Base-by-base conservation (phyloP, 2,797 vertebrate species). In the Artibeus jamaicensis region DNA sequence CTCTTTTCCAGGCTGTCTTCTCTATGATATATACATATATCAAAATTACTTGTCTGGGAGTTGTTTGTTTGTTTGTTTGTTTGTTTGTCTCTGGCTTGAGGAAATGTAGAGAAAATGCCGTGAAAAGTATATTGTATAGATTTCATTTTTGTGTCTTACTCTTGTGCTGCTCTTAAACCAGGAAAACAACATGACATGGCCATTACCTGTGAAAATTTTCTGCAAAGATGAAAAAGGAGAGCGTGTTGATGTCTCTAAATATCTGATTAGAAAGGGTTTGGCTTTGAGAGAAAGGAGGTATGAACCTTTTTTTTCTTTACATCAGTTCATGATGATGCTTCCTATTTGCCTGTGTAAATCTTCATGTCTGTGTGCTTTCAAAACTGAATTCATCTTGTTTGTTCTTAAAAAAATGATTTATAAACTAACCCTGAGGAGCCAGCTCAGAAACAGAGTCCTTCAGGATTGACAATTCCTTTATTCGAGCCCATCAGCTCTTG, bases 231-330 rank as follows among this genome's bases (percentile, higher is more conserved):
- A 97, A 97, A 98, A 95, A 34, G 99, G 99, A 92, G 97, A 98
- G 87, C 95, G 96, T 5, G 96, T 99, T 85, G 99, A 98, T 98
- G 96, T 99, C 46, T 99, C 99, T 55, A 99, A 99, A 96, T 99
- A 99, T 79, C 99, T 99, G 94, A 96, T 99, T 97, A 98, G 98
- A 50, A 98, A 99, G 96, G 99, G 99, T 62, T 99, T 99, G 93
- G 99, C 99, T 42, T 98, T 99, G 57, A 99, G 98, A 96, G 98
- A 99, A 71, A 98, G 98, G 97, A 99, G 98, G 98, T 98, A 98
- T 48, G 96, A 14, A 94, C 83, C 29, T 67, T 87, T 37, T 19
- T 42, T 81, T 53, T 37, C 84, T 71, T 50, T 18, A 86, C 1
- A 77, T 53, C 53, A 81, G 57, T 94, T 92, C 84, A 3, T 89